Percentiles rank a stretch among this genome's conserved stretches.
These are phyloP conservation scores for Melangyna quadrimaculata DNA, from an alignment of 2,888 invertebrate genomes.

Conservation along the genomic window DNA sequence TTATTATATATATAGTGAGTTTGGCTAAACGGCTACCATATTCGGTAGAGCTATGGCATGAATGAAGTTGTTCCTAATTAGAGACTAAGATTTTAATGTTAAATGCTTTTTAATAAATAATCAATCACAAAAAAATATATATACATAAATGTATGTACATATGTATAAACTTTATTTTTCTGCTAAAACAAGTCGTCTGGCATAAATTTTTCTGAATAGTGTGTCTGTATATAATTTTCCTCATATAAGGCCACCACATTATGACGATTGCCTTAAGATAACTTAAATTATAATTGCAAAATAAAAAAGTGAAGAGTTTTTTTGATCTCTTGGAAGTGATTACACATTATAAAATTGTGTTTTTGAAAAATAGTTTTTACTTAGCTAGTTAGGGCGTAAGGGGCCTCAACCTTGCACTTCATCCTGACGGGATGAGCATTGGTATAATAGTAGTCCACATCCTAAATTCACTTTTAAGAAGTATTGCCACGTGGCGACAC, in stretches of 20 bases:
- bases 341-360: background rate
- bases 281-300: conserved; percentile 20
- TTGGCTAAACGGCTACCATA: conserved; percentile 59
- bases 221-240: background rate
- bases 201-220: background rate
- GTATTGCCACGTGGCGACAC: too few relatives aligned
- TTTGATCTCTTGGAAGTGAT: conserved; percentile 3
- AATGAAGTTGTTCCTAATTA: conserved; percentile 68
- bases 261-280: conserved; percentile 30
- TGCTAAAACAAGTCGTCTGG: background rate
- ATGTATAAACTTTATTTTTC: conserved; percentile 1
- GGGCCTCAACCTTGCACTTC: too few relatives aligned
- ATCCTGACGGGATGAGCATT: too few relatives aligned
- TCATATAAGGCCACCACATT: conserved; percentile 33
- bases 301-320: background rate
- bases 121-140: background rate
- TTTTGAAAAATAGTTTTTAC: background rate
- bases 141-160: background rate
- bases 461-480: too few relatives aligned
- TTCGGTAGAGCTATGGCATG: conserved; percentile 43
- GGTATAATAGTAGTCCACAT: too few relatives aligned
- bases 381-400: too few relatives aligned
- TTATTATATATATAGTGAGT: conserved; percentile 2
- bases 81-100: conserved; percentile 40
- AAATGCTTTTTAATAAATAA: conserved; percentile 31